These are phyloP conservation scores for Sinella curviseta DNA, from an alignment of 1,140 invertebrate species.

Conservation along the genomic window DNA sequence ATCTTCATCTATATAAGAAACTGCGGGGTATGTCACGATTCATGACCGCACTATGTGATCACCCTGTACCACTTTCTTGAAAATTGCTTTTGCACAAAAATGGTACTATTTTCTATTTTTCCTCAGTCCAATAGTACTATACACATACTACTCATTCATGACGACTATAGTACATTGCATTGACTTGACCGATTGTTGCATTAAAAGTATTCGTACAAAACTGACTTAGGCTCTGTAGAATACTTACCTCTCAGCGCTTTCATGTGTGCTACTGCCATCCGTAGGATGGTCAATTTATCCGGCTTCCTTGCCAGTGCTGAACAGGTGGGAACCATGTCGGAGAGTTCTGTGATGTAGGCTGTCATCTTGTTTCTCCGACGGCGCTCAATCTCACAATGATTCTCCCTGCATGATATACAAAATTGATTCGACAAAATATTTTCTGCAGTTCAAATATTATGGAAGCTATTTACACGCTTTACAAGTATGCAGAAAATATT, in stretches of 20 bases:
- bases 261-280: slow-evolving; percentile 99
- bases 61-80: neutral
- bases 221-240: no score
- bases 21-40: slow-evolving; percentile 12
- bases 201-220: no score
- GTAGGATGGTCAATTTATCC: slow-evolving; percentile 97
- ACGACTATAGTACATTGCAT: no score
- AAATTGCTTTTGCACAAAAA: neutral
- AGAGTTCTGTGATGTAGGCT: slow-evolving; percentile 98
- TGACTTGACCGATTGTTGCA: no score
- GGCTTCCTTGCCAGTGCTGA: slow-evolving; percentile 95
- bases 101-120: neutral
- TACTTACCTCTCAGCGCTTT: slow-evolving; percentile 89
- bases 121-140: neutral
- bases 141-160: no score
- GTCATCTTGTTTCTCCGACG: slow-evolving; percentile 99
- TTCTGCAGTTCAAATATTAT: slow-evolving; percentile 41
- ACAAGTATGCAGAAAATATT: slow-evolving; percentile 11
- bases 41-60: slow-evolving; percentile 3
- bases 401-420: slow-evolving; percentile 76
- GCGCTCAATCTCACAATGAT: slow-evolving; percentile 99
- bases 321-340: slow-evolving; percentile 99
- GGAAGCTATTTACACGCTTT: slow-evolving; percentile 20
- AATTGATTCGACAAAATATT: slow-evolving; percentile 57
- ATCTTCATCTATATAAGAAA: neutral